phyloP scores from a whole-genome alignment of 2,888 invertebrate species.

The Uloborus plumipes region DNA sequence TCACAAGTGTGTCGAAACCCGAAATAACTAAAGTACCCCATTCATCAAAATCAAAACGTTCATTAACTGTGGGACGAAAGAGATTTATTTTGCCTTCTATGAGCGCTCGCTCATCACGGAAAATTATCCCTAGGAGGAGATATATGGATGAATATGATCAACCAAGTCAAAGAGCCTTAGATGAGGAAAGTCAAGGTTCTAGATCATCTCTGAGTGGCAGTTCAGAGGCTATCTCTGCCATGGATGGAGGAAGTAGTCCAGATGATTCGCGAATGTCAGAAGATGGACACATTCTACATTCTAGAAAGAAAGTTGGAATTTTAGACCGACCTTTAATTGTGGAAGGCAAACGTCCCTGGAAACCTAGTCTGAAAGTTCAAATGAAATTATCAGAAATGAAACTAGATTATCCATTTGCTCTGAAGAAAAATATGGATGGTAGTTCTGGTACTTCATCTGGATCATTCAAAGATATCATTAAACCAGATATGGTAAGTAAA shows the following conservation, averaged over 20 bases:
- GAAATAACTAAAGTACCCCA: too few species aligned
- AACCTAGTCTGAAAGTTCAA: constrained; percentile 64
- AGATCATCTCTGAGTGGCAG: constrained; percentile 47
- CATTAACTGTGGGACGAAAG: constrained; percentile 25
- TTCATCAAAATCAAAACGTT: constrained; percentile 22
- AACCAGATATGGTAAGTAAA: constrained; percentile 66
- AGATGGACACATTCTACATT: constrained; percentile 11
- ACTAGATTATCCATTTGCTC: constrained; percentile 45
- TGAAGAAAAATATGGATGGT: constrained; percentile 45
- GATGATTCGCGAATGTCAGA: constrained; percentile 36
- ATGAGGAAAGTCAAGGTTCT: constrained; percentile 47
- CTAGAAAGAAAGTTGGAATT: constrained; percentile 42
- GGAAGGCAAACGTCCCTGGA: constrained; percentile 63
- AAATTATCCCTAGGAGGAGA: constrained; percentile 57
- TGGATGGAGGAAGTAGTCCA: constrained; percentile 60
- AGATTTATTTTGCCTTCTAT: constrained; percentile 47
- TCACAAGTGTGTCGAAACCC: too few species aligned
- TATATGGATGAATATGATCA: constrained; percentile 53
- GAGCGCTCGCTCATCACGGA: constrained; percentile 57
- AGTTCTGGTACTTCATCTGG: constrained; percentile 50
- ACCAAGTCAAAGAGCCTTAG: neutral
- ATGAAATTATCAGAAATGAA: constrained; percentile 62
- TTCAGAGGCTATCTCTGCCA: constrained; percentile 55
- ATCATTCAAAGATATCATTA: constrained; percentile 64
- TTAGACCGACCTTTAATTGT: constrained; percentile 54